Evolutionary conservation across 2,797 vertebrate genomes (phyloP), one percentile per base, ranked within the genome.

Genomic region (Bradypus variegatus): DNA sequence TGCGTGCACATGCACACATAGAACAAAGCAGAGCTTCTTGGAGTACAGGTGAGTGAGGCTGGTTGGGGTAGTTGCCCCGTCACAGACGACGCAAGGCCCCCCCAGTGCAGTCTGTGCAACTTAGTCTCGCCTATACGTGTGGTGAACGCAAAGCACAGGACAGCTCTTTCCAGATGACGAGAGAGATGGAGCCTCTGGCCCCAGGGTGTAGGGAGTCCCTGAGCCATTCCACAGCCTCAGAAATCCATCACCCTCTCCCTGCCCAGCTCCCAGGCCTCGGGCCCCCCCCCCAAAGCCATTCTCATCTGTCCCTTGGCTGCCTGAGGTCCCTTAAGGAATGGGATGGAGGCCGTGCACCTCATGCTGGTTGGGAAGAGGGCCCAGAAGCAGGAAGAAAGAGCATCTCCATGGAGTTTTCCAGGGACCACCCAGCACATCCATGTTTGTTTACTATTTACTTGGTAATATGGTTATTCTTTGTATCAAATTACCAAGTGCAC

Each of bases 131-230:
- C 33, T 18, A 33, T 16, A 19, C 31, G 21, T 18, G 1, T 23
- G 29, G 45, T 15, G 45, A 36, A 5, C 1, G 2, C 87, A 48
- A 25, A 85, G 81, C 21, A 4, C 15, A 38, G 76, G 3, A 3
- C 8, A 38, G 60, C 33, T 36, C 27, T 21, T n/a, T 4, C 0
- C 18, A 6, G 76, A 31, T 50, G 62, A 18, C 0, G 21, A 21
- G 19, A 36, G 69, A 29, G 21, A 6, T 18, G 50, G 77, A 38
- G 16, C 31, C 67, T n/a, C 60, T 21, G 29, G 19, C 2, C 50
- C 6, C 11, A 53, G 21, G 25, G 7, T n/a, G 36, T 21, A 15
- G 62, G 81, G 36, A 21, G 18, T 8, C 75, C 58, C 75, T 29
- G 21, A 83, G n/a, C 48, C 50, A 8, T 18, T n/a, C 33, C 76